These are phyloP conservation scores for Siphonodentalium dalli DNA, from an alignment of 2,888 invertebrate genomes.

Conservation along the genomic window DNA sequence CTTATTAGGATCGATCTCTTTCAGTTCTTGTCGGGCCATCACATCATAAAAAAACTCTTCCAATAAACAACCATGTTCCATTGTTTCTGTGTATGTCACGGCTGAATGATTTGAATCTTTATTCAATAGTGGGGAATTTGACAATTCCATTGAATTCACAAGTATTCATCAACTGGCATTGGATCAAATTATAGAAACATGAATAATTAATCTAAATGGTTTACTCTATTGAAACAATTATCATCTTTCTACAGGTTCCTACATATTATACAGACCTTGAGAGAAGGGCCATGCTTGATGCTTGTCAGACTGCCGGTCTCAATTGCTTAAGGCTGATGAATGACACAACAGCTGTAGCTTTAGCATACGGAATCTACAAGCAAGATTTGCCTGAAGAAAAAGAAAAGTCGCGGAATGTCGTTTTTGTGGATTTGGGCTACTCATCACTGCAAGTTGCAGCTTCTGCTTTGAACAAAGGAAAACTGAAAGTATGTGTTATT, in stretches of 20 bases:
- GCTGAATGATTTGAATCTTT: too few relatives aligned
- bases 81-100: too few relatives aligned
- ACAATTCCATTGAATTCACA: too few relatives aligned
- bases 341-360: conserved; percentile 95
- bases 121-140: too few relatives aligned
- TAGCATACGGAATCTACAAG: conserved; percentile 98
- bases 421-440: conserved; percentile 97
- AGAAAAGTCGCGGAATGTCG: conserved; percentile 84
- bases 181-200: neutral
- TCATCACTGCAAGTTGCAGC: conserved; percentile 84
- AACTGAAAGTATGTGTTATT: conserved; percentile 73
- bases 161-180: neutral
- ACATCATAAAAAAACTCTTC: too few relatives aligned
- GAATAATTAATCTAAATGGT: neutral
- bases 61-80: too few relatives aligned
- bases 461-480: conserved; percentile 93
- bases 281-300: conserved; percentile 87
- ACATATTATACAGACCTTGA: conserved; percentile 95
- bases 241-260: conserved; percentile 72
- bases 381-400: conserved; percentile 90
- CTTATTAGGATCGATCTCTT: too few relatives aligned
- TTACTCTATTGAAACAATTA: neutral
- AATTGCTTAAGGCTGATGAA: conserved; percentile 95
- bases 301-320: conserved; percentile 89
- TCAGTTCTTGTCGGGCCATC: too few relatives aligned